Conservation (phyloP, 1,140 invertebrate genomes). For the Anthonomus grandis region DNA sequence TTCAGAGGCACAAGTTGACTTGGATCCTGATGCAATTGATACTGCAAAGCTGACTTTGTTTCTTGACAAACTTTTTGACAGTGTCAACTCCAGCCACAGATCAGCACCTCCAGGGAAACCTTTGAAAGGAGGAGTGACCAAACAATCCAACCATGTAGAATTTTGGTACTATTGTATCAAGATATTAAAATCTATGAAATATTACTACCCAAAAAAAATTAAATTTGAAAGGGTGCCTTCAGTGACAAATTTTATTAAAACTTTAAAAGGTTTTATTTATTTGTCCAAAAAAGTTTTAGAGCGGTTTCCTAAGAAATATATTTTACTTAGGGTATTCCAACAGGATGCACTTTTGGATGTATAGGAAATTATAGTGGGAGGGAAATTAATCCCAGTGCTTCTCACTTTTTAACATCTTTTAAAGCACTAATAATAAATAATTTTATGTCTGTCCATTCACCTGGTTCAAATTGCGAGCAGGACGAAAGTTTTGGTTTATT, state of each 20-base stretch:
- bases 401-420: slow-evolving; percentile 5
- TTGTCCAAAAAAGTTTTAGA: neutral
- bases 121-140: slow-evolving; percentile 34
- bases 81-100: slow-evolving; percentile 32
- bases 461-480: slow-evolving; percentile 5
- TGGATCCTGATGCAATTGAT: slow-evolving; percentile 26
- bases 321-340: slow-evolving; percentile 27
- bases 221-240: slow-evolving; percentile 31
- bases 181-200: slow-evolving; percentile 35
- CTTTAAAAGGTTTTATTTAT: slow-evolving; percentile 36
- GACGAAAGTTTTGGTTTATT: neutral
- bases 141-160: slow-evolving; percentile 33
- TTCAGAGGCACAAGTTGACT: no score
- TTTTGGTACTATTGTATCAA: slow-evolving; percentile 32
- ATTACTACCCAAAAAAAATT: slow-evolving; percentile 25
- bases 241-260: slow-evolving; percentile 39
- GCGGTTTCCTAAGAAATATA: slow-evolving; percentile 6
- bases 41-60: slow-evolving; percentile 40
- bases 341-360: slow-evolving; percentile 40
- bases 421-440: slow-evolving; percentile 15
- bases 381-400: slow-evolving; percentile 1
- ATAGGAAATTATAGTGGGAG: slow-evolving; percentile 27
- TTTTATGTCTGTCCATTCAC: slow-evolving; percentile 11
- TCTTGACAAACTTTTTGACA: slow-evolving; percentile 40
- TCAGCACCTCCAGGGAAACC: slow-evolving; percentile 30